Percentiles rank a stretch among this genome's conserved stretches.
Evolutionary conservation across 1,140 invertebrate species (phyloP).

Genomic region (Oryzaephilus surinamensis): DNA sequence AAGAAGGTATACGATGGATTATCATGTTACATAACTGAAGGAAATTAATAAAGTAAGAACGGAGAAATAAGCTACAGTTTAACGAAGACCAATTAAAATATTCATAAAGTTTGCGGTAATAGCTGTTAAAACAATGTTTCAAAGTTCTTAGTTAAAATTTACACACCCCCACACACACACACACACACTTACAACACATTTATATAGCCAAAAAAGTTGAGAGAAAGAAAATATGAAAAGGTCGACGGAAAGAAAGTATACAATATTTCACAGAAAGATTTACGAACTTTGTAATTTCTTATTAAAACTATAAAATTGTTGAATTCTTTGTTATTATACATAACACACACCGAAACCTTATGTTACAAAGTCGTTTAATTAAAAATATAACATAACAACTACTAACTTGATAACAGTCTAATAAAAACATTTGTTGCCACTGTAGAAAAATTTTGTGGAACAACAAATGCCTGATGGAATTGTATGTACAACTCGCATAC

Average conservation of each 20-base stretch:
- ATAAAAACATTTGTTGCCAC: constrained; percentile 6
- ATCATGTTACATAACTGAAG: too few relatives aligned
- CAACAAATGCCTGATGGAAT: too few relatives aligned
- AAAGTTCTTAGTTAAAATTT: constrained; percentile 5
- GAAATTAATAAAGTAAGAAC: constrained; percentile 8
- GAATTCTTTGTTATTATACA: constrained; percentile 1
- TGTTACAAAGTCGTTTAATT: too few relatives aligned
- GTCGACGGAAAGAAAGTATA: too few relatives aligned
- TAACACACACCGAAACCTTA: not conserved
- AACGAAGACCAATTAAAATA: constrained; percentile 14
- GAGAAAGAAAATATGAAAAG: too few relatives aligned
- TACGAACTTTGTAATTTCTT: constrained; percentile 9
- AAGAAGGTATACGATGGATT: too few relatives aligned
- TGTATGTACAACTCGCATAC: not conserved
- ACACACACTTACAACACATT: not conserved
- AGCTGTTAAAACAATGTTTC: constrained; percentile 12
- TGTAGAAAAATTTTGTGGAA: too few relatives aligned
- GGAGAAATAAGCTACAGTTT: constrained; percentile 5
- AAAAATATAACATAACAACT: constrained; percentile 2
- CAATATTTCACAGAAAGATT: too few relatives aligned
- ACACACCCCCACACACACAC: constrained; percentile 1
- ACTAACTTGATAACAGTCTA: constrained; percentile 3
- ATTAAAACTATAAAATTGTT: constrained; percentile 9
- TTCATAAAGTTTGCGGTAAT: constrained; percentile 12
- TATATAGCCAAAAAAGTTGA: too few relatives aligned